phyloP scores from a whole-genome alignment of 2,888 invertebrate species.

The Koerneria pararmatus region DNA sequence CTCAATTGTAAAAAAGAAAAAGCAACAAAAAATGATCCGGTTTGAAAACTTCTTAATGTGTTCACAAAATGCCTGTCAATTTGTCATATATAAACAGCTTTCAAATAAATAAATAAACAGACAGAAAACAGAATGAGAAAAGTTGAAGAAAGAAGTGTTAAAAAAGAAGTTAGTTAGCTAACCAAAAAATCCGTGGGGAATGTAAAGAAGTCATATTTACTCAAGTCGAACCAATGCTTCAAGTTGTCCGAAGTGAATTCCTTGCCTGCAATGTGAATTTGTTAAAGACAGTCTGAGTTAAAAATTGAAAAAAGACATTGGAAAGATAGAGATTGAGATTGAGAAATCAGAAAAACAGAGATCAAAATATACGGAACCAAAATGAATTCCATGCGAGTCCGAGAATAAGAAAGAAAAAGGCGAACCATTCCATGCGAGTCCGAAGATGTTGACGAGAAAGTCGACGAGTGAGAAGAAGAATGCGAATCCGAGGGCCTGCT shows the following conservation, averaged over 20 bases:
- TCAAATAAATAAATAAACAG: too few relatives aligned
- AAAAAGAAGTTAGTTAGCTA: slow-evolving; percentile 5
- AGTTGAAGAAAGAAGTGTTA: neutral
- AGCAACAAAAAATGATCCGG: too few relatives aligned
- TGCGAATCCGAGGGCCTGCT: slow-evolving; percentile 48
- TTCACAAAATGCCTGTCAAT: too few relatives aligned
- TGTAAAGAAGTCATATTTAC: slow-evolving; percentile 47
- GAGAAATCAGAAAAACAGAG: neutral
- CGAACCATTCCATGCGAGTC: slow-evolving; percentile 48
- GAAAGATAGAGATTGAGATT: neutral
- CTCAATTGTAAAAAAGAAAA: too few relatives aligned
- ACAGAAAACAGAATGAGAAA: too few relatives aligned
- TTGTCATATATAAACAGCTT: too few relatives aligned
- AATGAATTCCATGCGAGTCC: slow-evolving; percentile 39
- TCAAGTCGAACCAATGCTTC: slow-evolving; percentile 52
- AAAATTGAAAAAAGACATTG: slow-evolving; percentile 16
- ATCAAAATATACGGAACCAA: neutral
- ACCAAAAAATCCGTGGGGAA: slow-evolving; percentile 58
- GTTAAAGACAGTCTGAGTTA: too few relatives aligned
- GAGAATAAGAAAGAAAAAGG: too few relatives aligned
- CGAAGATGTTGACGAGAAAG: slow-evolving; percentile 35
- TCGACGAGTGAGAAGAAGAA: slow-evolving; percentile 36
- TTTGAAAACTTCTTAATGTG: too few relatives aligned
- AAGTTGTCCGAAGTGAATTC: slow-evolving; percentile 53
- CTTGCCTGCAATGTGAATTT: too few relatives aligned